Percentiles rank a stretch among this genome's conserved stretches.
Conservation (phyloP, 2,888 invertebrate genomes). For the Mantis religiosa region DNA sequence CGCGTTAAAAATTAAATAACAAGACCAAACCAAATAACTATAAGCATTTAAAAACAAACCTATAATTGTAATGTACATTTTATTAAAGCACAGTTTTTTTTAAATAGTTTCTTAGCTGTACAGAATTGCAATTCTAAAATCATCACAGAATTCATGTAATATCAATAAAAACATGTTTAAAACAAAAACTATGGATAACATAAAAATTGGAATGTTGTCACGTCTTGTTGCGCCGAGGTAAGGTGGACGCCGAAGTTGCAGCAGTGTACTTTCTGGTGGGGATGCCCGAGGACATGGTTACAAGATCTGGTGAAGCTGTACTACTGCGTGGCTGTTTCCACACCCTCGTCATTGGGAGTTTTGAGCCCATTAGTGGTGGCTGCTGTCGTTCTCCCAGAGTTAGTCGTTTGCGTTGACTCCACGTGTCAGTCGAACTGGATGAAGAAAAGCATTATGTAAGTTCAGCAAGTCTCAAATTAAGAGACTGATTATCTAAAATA, state of each 20-base stretch:
- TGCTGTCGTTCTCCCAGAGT: conserved; percentile 5
- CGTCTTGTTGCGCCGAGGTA: background rate
- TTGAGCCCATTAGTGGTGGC: background rate
- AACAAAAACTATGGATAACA: background rate
- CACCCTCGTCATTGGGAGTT: background rate
- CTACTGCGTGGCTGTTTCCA: background rate
- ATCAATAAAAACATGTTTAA: background rate
- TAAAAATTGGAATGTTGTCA: background rate
- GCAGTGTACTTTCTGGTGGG: conserved; percentile 5
- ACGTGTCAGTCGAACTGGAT: conserved; percentile 10
- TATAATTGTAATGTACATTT: background rate
- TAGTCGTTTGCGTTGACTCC: conserved; percentile 4
- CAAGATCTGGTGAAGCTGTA: background rate
- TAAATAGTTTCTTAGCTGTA: background rate
- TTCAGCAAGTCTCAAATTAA: background rate
- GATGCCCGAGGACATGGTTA: background rate
- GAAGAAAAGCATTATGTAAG: background rate
- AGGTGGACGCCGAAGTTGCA: background rate
- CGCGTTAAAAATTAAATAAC: background rate
- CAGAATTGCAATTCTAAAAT: background rate
- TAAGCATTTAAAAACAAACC: background rate
- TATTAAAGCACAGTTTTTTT: background rate
- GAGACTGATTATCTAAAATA: no score
- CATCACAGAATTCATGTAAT: background rate
- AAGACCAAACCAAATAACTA: background rate